Evolutionary conservation across 2,797 vertebrate genomes (phyloP).

Genomic region (Sardinella longiceps): DNA sequence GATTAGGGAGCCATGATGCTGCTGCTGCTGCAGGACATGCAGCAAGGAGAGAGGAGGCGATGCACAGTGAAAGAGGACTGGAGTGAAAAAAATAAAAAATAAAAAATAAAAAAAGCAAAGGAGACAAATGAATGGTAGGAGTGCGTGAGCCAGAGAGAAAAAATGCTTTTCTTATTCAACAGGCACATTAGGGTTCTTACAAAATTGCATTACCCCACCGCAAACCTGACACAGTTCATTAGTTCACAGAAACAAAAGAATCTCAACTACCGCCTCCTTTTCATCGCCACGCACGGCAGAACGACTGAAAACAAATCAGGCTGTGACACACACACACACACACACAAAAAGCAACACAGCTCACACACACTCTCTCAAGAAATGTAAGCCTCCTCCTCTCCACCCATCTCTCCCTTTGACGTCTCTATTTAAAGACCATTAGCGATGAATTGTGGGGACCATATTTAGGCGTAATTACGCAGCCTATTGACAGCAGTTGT

Average conservation of each 20-base stretch:
- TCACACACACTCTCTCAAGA: slow-evolving; percentile 9
- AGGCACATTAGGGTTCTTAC: slow-evolving; percentile 48
- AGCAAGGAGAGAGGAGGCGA: neutral
- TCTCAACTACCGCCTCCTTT: slow-evolving; percentile 39
- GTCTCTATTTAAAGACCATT: slow-evolving; percentile 55
- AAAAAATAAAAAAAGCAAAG: neutral
- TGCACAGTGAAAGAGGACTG: neutral
- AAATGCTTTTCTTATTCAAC: slow-evolving; percentile 54
- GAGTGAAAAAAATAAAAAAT: neutral
- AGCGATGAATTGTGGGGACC: slow-evolving; percentile 50
- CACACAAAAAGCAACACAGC: slow-evolving; percentile 28
- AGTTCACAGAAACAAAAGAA: slow-evolving; percentile 57
- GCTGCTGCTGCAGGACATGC: neutral
- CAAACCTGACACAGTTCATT: slow-evolving; percentile 63
- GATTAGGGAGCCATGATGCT: too few relatives aligned
- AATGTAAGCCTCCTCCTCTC: slow-evolving; percentile 13
- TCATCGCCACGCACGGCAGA: neutral
- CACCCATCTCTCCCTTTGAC: slow-evolving; percentile 14
- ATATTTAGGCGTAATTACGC: slow-evolving; percentile 54
- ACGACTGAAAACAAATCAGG: slow-evolving; percentile 16
- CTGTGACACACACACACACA: neutral
- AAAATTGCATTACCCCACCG: slow-evolving; percentile 48
- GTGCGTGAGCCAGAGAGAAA: slow-evolving; percentile 26
- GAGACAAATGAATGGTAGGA: neutral
- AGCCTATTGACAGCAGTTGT: slow-evolving; percentile 57